Conservation (phyloP, 2,888 invertebrate genomes). For the Drosophila rubida region DNA sequence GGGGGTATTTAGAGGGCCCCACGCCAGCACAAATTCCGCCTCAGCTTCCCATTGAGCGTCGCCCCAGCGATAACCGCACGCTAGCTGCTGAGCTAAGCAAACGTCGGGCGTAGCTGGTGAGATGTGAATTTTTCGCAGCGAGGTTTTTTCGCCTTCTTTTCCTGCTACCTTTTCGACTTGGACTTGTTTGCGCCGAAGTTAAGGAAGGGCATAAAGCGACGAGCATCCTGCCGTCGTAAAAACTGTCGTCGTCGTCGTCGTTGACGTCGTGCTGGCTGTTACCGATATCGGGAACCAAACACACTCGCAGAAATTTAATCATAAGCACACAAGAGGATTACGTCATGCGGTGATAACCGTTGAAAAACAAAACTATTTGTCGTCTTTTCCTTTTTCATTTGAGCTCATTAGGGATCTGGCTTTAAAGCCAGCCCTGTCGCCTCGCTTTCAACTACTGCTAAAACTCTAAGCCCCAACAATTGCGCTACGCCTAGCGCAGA, state of each 20-base stretch:
- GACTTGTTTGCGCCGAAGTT: constrained; percentile 78
- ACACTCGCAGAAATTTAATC: constrained; percentile 65
- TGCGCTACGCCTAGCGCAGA: constrained; percentile 18
- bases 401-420: constrained; percentile 51
- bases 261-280: constrained; percentile 73
- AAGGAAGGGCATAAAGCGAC: constrained; percentile 76
- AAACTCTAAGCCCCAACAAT: constrained; percentile 14
- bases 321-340: constrained; percentile 73
- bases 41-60: background rate
- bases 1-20: constrained; percentile 38
- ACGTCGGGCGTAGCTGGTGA: constrained; percentile 41
- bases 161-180: constrained; percentile 74
- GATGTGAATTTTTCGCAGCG: constrained; percentile 40
- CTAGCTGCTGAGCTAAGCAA: constrained; percentile 55
- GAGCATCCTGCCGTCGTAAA: constrained; percentile 77
- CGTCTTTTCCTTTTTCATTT: constrained; percentile 41
- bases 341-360: constrained; percentile 65
- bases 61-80: constrained; percentile 19
- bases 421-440: constrained; percentile 38
- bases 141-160: constrained; percentile 26
- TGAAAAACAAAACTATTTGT: constrained; percentile 78
- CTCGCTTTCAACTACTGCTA: background rate
- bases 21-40: constrained; percentile 7
- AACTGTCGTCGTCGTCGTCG: constrained; percentile 63
- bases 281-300: constrained; percentile 56